These are phyloP conservation scores for Datnioides undecimradiatus DNA, from an alignment of 2,113 vertebrate genomes.

Conservation along the genomic window DNA sequence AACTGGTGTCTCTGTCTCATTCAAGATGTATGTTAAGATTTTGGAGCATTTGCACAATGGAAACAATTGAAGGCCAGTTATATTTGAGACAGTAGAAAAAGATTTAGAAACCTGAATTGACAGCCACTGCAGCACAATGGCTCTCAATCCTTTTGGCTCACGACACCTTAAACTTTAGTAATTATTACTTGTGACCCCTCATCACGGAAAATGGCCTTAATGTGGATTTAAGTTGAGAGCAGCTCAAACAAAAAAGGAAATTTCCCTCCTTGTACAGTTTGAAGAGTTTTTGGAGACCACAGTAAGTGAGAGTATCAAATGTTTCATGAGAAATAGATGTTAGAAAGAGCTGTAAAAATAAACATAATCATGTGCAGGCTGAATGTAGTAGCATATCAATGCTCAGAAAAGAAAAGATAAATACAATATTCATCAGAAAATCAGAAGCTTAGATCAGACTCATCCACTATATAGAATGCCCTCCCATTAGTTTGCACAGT, in stretches of 20 bases:
- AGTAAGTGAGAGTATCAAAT: background rate
- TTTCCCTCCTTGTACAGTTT: background rate
- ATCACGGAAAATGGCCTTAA: background rate
- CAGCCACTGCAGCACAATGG: background rate
- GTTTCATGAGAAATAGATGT: background rate
- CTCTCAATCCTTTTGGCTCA: background rate
- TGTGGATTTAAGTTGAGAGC: background rate
- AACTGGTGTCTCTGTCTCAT: background rate
- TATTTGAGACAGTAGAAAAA: no score
- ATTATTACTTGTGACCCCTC: background rate
- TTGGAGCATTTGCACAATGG: background rate
- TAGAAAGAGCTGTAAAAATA: background rate
- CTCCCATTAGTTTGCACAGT: background rate
- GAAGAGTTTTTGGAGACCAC: background rate
- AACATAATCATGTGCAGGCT: background rate
- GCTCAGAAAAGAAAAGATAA: background rate
- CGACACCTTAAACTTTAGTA: background rate
- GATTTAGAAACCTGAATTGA: no score
- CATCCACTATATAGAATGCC: no score
- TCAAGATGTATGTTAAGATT: slow-evolving; percentile 2
- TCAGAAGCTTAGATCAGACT: background rate
- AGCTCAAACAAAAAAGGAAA: background rate
- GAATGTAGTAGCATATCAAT: background rate
- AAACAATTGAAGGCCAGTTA: background rate
- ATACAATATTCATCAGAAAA: background rate